These are phyloP conservation scores for Sympetrum striolatum DNA, from an alignment of 2,888 invertebrate species.

Conservation along the genomic window DNA sequence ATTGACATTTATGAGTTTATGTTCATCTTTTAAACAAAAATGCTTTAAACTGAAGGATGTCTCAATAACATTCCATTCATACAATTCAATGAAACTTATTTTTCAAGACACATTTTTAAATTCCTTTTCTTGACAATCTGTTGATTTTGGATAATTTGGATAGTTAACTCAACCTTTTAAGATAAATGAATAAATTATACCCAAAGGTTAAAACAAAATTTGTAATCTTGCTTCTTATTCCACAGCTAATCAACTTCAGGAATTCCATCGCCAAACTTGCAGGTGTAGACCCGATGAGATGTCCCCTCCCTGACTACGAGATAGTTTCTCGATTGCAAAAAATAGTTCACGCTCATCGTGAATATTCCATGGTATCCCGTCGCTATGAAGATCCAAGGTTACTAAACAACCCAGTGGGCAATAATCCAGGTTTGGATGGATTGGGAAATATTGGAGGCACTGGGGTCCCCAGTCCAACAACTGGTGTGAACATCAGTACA, in stretches of 20 bases:
- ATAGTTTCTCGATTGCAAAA: slow-evolving; percentile 80
- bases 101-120: too few species aligned
- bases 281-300: slow-evolving; percentile 67
- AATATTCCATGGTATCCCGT: slow-evolving; percentile 82
- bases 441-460: slow-evolving; percentile 46
- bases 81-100: too few species aligned
- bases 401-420: background rate
- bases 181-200: too few species aligned
- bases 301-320: slow-evolving; percentile 76
- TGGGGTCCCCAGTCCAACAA: slow-evolving; percentile 62
- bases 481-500: slow-evolving; percentile 47
- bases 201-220: too few species aligned
- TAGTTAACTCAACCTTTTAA: too few species aligned
- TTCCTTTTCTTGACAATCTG: too few species aligned
- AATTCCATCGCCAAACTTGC: slow-evolving; percentile 76
- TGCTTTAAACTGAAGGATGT: too few species aligned
- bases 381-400: slow-evolving; percentile 70
- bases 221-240: background rate
- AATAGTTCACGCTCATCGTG: slow-evolving; percentile 84
- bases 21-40: too few species aligned
- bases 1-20: too few species aligned
- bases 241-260: slow-evolving; percentile 74
- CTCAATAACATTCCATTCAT: too few species aligned
- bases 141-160: too few species aligned
- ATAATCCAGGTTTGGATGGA: slow-evolving; percentile 47